Percentiles rank a stretch among this genome's conserved stretches.
These are phyloP conservation scores for Sclerurus mexicanus DNA, from an alignment of 2,113 vertebrate species.

Conservation along the genomic window DNA sequence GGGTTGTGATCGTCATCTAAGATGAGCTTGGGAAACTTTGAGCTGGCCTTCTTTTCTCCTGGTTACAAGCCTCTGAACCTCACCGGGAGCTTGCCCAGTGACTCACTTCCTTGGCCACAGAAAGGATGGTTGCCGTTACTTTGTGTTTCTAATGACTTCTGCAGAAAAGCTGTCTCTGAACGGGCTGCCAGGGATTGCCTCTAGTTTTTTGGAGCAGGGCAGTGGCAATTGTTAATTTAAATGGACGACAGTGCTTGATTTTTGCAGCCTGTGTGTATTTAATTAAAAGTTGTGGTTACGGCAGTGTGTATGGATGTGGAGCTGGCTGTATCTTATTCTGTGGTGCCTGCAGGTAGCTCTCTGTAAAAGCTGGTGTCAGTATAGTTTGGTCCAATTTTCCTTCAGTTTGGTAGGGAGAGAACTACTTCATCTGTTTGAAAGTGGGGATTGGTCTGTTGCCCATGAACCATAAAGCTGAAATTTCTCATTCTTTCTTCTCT, in stretches of 20 bases:
- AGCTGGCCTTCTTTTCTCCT: not conserved
- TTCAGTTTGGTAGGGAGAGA: not conserved
- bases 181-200: not conserved
- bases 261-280: not conserved
- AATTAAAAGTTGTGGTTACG: not conserved
- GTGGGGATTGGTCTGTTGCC: not conserved
- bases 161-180: not conserved
- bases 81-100: not conserved
- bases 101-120: conserved; percentile 30
- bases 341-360: not conserved
- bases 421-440: not conserved
- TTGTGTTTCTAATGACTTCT: not conserved
- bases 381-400: not conserved
- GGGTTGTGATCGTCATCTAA: not conserved
- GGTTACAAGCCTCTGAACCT: not conserved
- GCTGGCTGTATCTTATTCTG: not conserved
- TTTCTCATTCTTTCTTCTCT: not conserved
- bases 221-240: not conserved
- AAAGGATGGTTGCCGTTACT: not conserved
- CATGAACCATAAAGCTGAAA: not conserved
- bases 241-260: not conserved
- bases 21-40: not conserved
- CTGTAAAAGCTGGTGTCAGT: not conserved
- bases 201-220: not conserved
- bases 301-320: not conserved